phyloP scores from a whole-genome alignment of 64 coral and sea anemone genomes.

The Pocillopora verrucosa region DNA sequence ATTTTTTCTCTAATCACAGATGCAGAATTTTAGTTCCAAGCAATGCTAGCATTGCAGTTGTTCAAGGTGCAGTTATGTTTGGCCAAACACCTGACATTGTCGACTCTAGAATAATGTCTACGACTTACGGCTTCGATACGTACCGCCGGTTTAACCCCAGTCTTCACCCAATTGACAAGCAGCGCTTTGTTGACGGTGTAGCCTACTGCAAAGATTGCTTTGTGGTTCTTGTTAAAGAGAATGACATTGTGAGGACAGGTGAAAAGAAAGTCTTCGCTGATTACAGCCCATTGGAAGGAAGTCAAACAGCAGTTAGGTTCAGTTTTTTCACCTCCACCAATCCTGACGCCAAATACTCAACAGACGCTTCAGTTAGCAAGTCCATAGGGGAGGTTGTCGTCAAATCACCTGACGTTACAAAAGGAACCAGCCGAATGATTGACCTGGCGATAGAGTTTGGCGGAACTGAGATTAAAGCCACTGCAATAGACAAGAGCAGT shows the following conservation, averaged over 20 bases:
- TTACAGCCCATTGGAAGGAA: background rate
- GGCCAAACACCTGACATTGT: too few species aligned
- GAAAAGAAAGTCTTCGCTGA: background rate
- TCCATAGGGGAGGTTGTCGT: slow-evolving; percentile 25
- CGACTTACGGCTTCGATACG: too few species aligned
- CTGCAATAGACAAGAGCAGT: slow-evolving; percentile 12
- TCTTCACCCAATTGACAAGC: too few species aligned
- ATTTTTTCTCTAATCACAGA: too few species aligned
- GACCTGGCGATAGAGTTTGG: slow-evolving; percentile 18
- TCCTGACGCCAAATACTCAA: slow-evolving; percentile 20
- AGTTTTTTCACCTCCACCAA: background rate
- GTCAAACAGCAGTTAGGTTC: background rate
- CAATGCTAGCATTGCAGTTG: too few species aligned
- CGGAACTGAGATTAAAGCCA: slow-evolving; percentile 19
- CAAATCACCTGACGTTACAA: slow-evolving; percentile 18
- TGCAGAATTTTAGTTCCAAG: too few species aligned
- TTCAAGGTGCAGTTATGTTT: too few species aligned
- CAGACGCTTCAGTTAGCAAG: slow-evolving; percentile 6
- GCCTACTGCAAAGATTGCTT: too few species aligned
- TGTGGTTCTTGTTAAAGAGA: background rate
- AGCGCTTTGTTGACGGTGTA: too few species aligned
- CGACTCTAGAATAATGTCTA: too few species aligned
- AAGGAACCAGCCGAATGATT: slow-evolving; percentile 9
- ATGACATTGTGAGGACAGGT: background rate
- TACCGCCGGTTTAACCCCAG: too few species aligned